Base-by-base conservation (phyloP, 2,113 vertebrate species). In the Abramis brama region DNA sequence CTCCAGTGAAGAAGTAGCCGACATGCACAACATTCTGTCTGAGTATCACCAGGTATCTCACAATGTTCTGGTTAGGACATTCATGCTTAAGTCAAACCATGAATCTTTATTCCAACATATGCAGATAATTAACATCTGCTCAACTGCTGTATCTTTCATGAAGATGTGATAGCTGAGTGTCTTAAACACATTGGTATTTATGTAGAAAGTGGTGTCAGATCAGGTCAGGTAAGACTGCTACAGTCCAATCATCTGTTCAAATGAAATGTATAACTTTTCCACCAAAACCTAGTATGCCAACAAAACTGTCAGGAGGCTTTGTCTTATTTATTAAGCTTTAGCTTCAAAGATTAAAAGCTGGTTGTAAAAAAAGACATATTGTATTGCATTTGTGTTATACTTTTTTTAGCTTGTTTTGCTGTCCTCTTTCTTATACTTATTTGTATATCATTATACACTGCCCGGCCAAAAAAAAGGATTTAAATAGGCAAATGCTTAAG, bases 1-100 rank as follows among this genome's bases (percentile, higher is more conserved):
- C 82, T 97, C 97, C 90, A 97, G 96, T 2, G 97, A 98, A 86
- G 97, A 98, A 25, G 96, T 98, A 45, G 97, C 96, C 1, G 96
- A 99, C 19, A 96, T 98, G 91, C 97, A 99, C 89, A 95, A 91
- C 91, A 96, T 98, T 89, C 93, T 99, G 52, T 97, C 97, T 0
- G 97, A 98, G 91, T 99, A 99, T 93, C 97, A 99, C 91, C 97
- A 99, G 96, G 97, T 98, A 89, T 62, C 13, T 12, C 36, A 5
- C 47, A 45, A 47, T 4, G 19, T 10, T 43, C 21, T 79, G 52
- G 27, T 30, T 13, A 25, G 11, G 9, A 11, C 5, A 36, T 79
- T 43, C 55, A 39, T 33, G 33, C 30, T 33, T 33, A 3, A 33
- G 30, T 33, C 33, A 33, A 71, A 21, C 33, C 68, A 23, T 39